Base-by-base conservation (phyloP, 2,797 vertebrate species). In the Myotis pilosus region DNA sequence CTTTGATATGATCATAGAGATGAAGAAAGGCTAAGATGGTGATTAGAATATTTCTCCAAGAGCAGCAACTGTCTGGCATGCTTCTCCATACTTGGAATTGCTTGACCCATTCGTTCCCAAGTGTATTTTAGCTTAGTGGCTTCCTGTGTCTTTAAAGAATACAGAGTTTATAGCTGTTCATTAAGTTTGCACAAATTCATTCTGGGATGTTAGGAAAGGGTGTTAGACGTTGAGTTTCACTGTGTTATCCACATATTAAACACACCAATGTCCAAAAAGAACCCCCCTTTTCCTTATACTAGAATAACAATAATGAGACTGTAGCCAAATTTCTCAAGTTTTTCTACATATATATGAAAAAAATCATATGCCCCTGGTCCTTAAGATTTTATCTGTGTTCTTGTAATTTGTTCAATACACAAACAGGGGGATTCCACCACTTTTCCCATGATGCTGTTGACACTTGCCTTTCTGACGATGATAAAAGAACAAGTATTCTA, bases 371-470 rank as follows among this genome's bases (percentile, higher is more conserved):
- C 86, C 83, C 89, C 66, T 80, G n/a, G 75, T 94, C 75, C 74
- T 94, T 72, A 91, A 96, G 91, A 94, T 88, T 62, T 92, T 96
- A 96, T 94, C 91, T 81, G 22, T 49, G 30, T 92, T 94, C 72
- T 89, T 88, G 49, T 68, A 93, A 96, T 90, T 82, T n/a, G 71
- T 49, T 91, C 83, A 93, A 6, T 89, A 72, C 13, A 87, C 33
- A 94, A 84, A 92, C 23, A 89, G 75, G 53, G 85, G 62, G 81
- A 93, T 81, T 82, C 92, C 78, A 83, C 17, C 33, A 23, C 38
- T 74, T 92, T 57, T 85, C 47, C 55, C 66, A n/a, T 28, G 91
- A 87, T 64, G 25, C n/a, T 96, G 89, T 92, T 38, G 33, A 93
- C 72, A 95, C 87, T 93, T 95, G 94, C 55, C 49, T 95, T 92